Base-by-base conservation (phyloP, 2,797 vertebrate genomes). In the Sphaeramia orbicularis region DNA sequence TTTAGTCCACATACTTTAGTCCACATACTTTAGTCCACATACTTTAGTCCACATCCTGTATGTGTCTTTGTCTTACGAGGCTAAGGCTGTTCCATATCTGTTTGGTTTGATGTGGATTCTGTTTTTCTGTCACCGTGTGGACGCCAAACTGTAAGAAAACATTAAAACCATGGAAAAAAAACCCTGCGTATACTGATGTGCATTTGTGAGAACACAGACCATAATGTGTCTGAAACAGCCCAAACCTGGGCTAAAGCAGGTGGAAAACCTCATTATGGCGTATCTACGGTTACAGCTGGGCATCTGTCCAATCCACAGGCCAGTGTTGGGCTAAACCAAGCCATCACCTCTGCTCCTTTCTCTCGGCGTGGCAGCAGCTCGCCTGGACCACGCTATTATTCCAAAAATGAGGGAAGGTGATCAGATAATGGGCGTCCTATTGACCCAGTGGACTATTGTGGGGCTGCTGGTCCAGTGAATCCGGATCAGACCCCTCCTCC, bases 391-490 rank as follows among this genome's bases (percentile, higher is more conserved):
- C 16, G n/a, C 36, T 2, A 16, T 16, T 12, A 41, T 43, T 16
- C 88, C 84, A 89, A 51, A 92, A 92, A 94, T 80, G 81, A 93
- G 89, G 84, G 88, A 80, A 56, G 89, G 86, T 94, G 92, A 95
- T 95, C 87, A 90, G 87, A 93, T 91, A 91, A 94, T 83, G 93
- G 90, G 70, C 15, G 49, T 68, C 74, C 74, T 78, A 86, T 95
- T 93, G 93, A 89, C 81, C 87, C 70, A 67, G 78, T 49, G 70
- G 61, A 65, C 91, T 91, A 88, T 94, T 95, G 92, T 94, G 92
- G 81, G 81, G 76, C 72, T 41, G 42, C 76, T 86, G 64, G 77
- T n/a, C n/a, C n/a, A n/a, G n/a, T n/a, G n/a, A n/a, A n/a, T n/a
- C n/a, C n/a, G n/a, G n/a, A 60, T 52, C 59, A 27, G 58, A 71